Evolutionary conservation across 2,113 vertebrate species (phyloP).

Genomic region (Crotalus viridis): DNA sequence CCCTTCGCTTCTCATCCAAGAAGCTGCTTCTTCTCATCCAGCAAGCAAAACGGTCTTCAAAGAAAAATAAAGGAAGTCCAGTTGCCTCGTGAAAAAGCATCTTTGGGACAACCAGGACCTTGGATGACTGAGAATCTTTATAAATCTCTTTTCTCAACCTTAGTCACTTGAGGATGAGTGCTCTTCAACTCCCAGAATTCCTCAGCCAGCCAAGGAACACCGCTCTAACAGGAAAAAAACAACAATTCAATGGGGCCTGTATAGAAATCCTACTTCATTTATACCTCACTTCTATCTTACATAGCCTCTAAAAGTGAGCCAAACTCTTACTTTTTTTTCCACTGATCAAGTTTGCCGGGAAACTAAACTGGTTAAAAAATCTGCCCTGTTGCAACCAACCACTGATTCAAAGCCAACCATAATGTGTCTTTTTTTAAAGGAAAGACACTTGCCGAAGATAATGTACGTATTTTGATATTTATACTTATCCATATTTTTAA

Average conservation of each 20-base stretch:
- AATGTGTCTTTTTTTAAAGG: background rate
- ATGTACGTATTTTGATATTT: too few species aligned
- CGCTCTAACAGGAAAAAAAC: background rate
- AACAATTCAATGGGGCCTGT: background rate
- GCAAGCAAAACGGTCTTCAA: too few species aligned
- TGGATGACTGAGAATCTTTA: too few species aligned
- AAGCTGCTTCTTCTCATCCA: too few species aligned
- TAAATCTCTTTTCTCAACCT: too few species aligned
- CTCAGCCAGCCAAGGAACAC: background rate
- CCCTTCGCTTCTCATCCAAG: too few species aligned
- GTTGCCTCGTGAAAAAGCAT: too few species aligned
- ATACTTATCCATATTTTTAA: too few species aligned
- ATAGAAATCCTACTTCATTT: background rate
- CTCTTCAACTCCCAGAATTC: background rate
- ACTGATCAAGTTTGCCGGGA: background rate
- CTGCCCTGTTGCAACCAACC: background rate
- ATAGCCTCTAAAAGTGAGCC: background rate
- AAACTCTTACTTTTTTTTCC: too few species aligned
- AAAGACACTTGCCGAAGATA: background rate
- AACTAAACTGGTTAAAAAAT: background rate
- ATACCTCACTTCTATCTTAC: background rate
- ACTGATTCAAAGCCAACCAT: background rate
- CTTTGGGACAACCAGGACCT: too few species aligned
- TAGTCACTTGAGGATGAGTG: too few species aligned
- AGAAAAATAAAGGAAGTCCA: too few species aligned